Percentiles rank a stretch among this genome's conserved stretches.
These are phyloP conservation scores for Brotogeris chrysoptera DNA, from an alignment of 2,797 vertebrate species.

Conservation along the genomic window DNA sequence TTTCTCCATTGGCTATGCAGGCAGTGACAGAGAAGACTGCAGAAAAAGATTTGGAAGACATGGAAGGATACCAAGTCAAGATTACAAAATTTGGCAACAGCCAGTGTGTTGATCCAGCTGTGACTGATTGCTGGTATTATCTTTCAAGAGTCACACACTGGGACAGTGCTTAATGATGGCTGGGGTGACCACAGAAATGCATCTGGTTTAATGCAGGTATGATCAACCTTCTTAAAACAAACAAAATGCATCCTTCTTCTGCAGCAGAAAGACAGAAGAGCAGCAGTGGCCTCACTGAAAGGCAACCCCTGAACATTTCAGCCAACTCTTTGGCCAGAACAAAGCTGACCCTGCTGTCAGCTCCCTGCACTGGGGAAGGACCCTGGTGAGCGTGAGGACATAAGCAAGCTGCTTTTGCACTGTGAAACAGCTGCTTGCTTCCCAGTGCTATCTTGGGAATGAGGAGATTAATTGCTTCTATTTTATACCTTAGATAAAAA, in stretches of 20 bases:
- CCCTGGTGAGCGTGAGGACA: fast-evolving
- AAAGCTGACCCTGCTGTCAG: neutral
- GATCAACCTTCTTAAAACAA: neutral
- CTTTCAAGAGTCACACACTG: conserved; percentile 63
- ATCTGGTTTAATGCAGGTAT: conserved; percentile 69
- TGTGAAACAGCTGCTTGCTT: neutral
- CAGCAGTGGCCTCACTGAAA: neutral
- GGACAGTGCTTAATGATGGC: neutral
- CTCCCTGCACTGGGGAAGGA: neutral
- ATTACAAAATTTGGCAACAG: conserved; percentile 26
- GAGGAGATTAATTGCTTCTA: neutral
- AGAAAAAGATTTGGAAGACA: conserved; percentile 51
- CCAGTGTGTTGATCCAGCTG: conserved; percentile 38
- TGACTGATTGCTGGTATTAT: conserved; percentile 65
- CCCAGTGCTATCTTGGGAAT: neutral
- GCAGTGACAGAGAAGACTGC: conserved; percentile 57
- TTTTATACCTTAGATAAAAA: neutral
- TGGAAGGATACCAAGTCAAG: conserved; percentile 7
- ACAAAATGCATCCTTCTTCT: neutral
- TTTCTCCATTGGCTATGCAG: neutral
- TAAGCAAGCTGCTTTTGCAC: neutral
- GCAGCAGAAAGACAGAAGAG: neutral
- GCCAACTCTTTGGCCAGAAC: neutral
- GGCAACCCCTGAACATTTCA: neutral
- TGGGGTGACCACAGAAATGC: conserved; percentile 22